Evolutionary conservation across 2,888 invertebrate genomes (phyloP), one percentile per base, ranked within the genome.

Genomic region (Lapara coniferarum): DNA sequence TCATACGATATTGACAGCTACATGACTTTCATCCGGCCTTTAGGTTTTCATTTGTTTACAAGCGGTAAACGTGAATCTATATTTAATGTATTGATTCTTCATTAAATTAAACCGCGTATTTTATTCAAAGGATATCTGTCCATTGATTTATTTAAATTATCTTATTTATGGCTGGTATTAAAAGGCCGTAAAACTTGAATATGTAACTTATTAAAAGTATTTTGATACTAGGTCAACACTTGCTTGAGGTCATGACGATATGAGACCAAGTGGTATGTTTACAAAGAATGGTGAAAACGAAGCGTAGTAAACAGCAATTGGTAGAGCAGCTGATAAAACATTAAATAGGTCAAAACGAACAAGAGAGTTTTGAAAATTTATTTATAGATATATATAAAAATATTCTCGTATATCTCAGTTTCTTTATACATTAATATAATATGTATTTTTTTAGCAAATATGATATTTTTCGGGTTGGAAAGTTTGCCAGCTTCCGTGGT

Each of bases 111-210:
- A 16, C 46, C 16, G 10, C 46, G 4, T 12, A 46, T 16, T 46
- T 63, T 49, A 63, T 63, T 10, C 12, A 46, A 59, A 59, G 59
- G 59, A 59, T 16, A 59, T 12, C 59, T 49, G n/a, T 56, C 19
- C 13, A 25, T 13, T 12, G 46, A 10, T 49, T 46, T 59, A 46
- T 59, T 63, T 63, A 63, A 46, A 49, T 63, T 19, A 46, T 19
- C 6, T 46, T 63, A 59, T 16, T 59, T 44, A 63, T 49, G 19
- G 13, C 13, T n/a, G 19, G 1, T 13, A 19, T 63, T 16, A 63
- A 63, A 19, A 46, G 19, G 19, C 55, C 10, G 10, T 55, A 55
- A 55, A 55, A 55, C 19, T 55, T 55, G 19, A 14, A 55, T 55
- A 19, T 19, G 19, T 55, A 55, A 55, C 55, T 19, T 55, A 55